These are phyloP conservation scores for Drosophila orena DNA, from an alignment of 1,140 invertebrate species.

Conservation along the genomic window DNA sequence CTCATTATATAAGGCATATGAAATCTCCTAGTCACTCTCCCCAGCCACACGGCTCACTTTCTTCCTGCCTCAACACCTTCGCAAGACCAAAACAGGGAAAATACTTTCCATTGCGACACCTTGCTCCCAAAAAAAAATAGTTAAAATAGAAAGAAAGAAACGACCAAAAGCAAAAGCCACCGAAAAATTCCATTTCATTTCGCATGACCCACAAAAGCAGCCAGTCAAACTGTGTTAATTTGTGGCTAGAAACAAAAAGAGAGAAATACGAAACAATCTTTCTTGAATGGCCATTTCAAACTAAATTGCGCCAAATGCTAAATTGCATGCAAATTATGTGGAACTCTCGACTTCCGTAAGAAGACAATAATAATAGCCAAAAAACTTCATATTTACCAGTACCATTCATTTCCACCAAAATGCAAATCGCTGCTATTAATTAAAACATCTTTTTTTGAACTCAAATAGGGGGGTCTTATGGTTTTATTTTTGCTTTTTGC, in stretches of 20 bases:
- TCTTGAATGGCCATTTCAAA: conserved; percentile 63
- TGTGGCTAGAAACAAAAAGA: conserved; percentile 43
- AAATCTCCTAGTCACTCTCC: conserved; percentile 32
- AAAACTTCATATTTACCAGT: conserved; percentile 13
- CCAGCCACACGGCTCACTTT: conserved; percentile 29
- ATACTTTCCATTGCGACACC: conserved; percentile 60
- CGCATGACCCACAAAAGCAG: conserved; percentile 70
- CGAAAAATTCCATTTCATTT: conserved; percentile 75
- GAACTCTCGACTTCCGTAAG: conserved; percentile 47
- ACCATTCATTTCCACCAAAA: conserved; percentile 31
- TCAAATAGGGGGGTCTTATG: neutral
- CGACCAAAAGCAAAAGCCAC: conserved; percentile 28
- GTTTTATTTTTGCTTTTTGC: conserved; percentile 3
- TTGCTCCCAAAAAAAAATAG: conserved; percentile 27
- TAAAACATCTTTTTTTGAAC: conserved; percentile 18
- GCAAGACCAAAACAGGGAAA: conserved; percentile 27
- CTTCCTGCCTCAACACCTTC: conserved; percentile 33
- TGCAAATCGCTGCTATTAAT: conserved; percentile 63
- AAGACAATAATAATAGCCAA: conserved; percentile 19
- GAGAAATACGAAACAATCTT: conserved; percentile 41
- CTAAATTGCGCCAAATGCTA: conserved; percentile 76
- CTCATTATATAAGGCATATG: conserved; percentile 37
- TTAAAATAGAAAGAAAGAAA: conserved; percentile 20
- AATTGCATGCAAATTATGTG: conserved; percentile 83
- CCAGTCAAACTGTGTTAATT: conserved; percentile 77